Evolutionary conservation across 2,797 vertebrate genomes (phyloP).

Genomic region (Hippopotamyrus pictus): DNA sequence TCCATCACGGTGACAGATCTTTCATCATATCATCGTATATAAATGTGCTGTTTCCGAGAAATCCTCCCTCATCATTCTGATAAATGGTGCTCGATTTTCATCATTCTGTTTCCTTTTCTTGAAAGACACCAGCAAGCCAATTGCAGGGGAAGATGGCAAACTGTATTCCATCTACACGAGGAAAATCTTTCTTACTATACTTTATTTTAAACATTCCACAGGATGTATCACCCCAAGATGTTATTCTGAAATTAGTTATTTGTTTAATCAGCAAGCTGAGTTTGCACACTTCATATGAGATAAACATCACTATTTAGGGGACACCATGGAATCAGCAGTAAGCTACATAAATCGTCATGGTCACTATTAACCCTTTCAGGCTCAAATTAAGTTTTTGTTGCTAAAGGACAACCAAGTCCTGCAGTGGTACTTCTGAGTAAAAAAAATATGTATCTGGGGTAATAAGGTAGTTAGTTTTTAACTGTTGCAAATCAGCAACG

Average conservation of each 20-base stretch:
- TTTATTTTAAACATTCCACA: not conserved
- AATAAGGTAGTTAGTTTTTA: no score
- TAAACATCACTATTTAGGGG: not conserved
- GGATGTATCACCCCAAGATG: not conserved
- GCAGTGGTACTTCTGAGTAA: no score
- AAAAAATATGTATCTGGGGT: no score
- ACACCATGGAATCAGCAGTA: not conserved
- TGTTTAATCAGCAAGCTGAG: not conserved
- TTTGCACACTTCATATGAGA: not conserved
- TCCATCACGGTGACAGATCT: not conserved
- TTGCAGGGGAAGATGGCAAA: not conserved
- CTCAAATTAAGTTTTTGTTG: no score
- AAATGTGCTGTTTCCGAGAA: not conserved
- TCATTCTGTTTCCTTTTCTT: not conserved
- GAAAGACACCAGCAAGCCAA: not conserved
- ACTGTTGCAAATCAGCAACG: no score
- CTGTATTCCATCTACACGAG: not conserved
- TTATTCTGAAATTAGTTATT: not conserved
- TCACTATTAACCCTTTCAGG: no score
- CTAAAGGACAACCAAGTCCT: no score
- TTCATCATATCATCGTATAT: not conserved
- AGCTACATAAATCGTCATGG: not conserved
- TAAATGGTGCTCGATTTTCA: not conserved
- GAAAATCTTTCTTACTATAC: not conserved
- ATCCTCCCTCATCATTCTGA: not conserved